These are phyloP conservation scores for Agrypnia vestita DNA, from an alignment of 1,140 invertebrate genomes.

Conservation along the genomic window DNA sequence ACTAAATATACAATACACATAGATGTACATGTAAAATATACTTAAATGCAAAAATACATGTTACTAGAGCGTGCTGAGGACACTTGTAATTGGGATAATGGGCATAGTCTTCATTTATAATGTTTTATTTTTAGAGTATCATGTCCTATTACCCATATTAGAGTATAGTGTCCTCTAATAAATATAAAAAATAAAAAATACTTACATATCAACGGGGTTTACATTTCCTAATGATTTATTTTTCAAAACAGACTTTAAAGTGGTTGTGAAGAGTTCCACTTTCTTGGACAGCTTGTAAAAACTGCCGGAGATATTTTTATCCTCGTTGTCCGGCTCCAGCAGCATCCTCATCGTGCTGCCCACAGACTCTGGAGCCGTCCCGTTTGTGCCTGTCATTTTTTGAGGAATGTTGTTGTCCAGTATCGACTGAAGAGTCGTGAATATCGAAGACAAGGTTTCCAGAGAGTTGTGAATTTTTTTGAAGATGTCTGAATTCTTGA, in stretches of 20 bases:
- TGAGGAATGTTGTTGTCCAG: conserved; percentile 10
- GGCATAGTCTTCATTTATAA: too few relatives aligned
- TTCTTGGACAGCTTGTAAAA: conserved; percentile 55
- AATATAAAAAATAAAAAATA: too few relatives aligned
- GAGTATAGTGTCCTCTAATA: too few relatives aligned
- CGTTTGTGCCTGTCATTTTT: neutral
- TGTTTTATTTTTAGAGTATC: too few relatives aligned
- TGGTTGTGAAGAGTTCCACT: conserved; percentile 30
- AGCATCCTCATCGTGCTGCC: conserved; percentile 23
- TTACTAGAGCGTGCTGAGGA: too few relatives aligned
- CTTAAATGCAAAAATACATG: too few relatives aligned
- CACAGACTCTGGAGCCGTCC: neutral
- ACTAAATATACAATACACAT: too few relatives aligned
- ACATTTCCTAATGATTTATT: neutral
- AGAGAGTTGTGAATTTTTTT: conserved; percentile 63
- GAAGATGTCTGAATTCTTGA: conserved; percentile 66
- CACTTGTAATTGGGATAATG: too few relatives aligned
- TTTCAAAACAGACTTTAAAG: conserved; percentile 34
- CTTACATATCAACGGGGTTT: conserved; percentile 42
- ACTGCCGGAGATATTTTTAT: conserved; percentile 61
- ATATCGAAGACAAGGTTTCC: conserved; percentile 53
- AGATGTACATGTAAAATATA: too few relatives aligned
- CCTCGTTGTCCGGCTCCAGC: conserved; percentile 62
- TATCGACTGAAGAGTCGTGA: conserved; percentile 16
- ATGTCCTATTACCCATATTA: too few relatives aligned